Percentiles rank a stretch among this genome's conserved stretches.
Evolutionary conservation across 2,888 invertebrate species (phyloP).

Genomic region (Diabrotica balteata): DNA sequence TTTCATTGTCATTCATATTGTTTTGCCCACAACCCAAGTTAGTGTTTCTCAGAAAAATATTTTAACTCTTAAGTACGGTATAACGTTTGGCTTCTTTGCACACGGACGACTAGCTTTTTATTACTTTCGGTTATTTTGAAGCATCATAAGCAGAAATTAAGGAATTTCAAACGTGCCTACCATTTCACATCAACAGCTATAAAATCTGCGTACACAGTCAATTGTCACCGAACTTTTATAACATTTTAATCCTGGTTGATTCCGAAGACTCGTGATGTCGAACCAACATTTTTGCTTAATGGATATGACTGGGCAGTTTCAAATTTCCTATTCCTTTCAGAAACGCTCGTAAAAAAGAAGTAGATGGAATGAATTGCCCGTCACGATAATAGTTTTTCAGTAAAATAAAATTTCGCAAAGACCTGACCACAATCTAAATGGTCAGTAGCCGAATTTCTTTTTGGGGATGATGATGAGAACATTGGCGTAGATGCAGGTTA

Average conservation of each 20-base stretch:
- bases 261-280: constrained; percentile 36
- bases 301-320: constrained; percentile 31
- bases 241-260: constrained; percentile 39
- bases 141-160: constrained; percentile 8
- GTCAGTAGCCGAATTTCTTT: constrained; percentile 23
- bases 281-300: constrained; percentile 34
- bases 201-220: constrained; percentile 24
- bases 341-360: constrained; percentile 34
- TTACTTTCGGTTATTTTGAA: constrained; percentile 9
- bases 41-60: neutral
- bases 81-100: neutral
- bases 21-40: no score
- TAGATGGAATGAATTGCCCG: constrained; percentile 31
- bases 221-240: constrained; percentile 31
- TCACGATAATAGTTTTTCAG: constrained; percentile 32
- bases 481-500: neutral
- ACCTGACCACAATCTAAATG: constrained; percentile 33
- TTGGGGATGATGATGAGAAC: constrained; percentile 26
- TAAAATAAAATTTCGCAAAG: constrained; percentile 36
- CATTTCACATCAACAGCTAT: constrained; percentile 26
- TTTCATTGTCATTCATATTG: no score
- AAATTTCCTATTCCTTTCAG: constrained; percentile 35
- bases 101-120: constrained; percentile 9
- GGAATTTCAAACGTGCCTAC: constrained; percentile 32
- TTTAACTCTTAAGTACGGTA: neutral